phyloP scores from a whole-genome alignment of 1,140 invertebrate genomes.

The Achroia grisella region DNA sequence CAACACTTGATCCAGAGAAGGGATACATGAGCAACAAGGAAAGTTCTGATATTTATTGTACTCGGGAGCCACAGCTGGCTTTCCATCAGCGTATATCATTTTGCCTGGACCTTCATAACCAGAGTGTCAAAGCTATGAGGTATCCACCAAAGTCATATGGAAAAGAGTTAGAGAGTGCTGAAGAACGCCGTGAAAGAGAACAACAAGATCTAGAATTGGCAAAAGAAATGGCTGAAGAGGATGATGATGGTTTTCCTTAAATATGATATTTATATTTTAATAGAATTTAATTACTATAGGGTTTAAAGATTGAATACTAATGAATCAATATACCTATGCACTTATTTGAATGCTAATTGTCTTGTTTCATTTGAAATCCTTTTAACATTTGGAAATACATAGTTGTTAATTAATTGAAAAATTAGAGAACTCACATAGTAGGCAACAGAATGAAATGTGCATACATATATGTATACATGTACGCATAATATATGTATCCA shows the following conservation, averaged over 20 bases:
- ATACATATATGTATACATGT: too few species aligned
- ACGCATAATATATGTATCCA: too few species aligned
- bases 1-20: constrained; percentile 94
- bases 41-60: constrained; percentile 97
- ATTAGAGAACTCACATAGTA: too few species aligned
- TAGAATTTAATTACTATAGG: constrained; percentile 3
- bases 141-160: constrained; percentile 99
- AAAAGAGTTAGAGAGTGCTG: constrained; percentile 97
- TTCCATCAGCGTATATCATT: constrained; percentile 99
- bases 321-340: not conserved
- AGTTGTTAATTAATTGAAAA: too few species aligned
- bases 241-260: constrained; percentile 91
- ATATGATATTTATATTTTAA: constrained; percentile 10
- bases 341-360: too few species aligned
- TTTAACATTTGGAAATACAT: too few species aligned
- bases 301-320: constrained; percentile 3
- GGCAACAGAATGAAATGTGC: too few species aligned
- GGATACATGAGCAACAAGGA: constrained; percentile 98
- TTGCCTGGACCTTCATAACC: constrained; percentile 98
- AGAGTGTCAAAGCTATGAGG: constrained; percentile 98
- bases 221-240: constrained; percentile 99
- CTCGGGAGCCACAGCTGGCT: constrained; percentile 95
- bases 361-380: too few species aligned
- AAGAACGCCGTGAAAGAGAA: constrained; percentile 95
- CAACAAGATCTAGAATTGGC: constrained; percentile 98